Conservation (phyloP, 2,888 invertebrate genomes). For the Drosophila merina region DNA sequence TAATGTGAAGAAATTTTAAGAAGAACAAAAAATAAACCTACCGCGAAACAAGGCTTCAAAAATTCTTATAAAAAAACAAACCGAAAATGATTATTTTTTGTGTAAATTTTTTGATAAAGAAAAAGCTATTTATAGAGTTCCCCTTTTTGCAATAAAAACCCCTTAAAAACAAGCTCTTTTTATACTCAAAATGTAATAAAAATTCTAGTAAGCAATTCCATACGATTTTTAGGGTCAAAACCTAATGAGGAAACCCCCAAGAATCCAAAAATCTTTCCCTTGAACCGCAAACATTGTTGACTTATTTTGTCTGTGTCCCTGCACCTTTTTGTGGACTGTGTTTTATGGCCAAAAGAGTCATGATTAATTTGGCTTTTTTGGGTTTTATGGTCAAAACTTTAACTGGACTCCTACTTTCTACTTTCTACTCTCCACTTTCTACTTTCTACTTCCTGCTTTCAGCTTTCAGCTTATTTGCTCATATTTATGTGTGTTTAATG, state of each 20-base stretch:
- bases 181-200: too few relatives aligned
- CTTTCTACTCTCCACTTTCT: not conserved
- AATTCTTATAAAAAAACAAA: too few relatives aligned
- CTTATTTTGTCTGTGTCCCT: conserved; percentile 6
- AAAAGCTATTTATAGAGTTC: too few relatives aligned
- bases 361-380: conserved; percentile 63
- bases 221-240: not conserved
- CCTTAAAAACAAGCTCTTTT: too few relatives aligned
- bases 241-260: conserved; percentile 2
- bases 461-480: not conserved
- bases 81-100: too few relatives aligned
- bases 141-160: too few relatives aligned
- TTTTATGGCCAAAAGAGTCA: conserved; percentile 52
- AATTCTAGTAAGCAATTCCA: not conserved
- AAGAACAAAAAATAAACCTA: too few relatives aligned
- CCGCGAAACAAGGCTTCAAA: too few relatives aligned
- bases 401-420: not conserved
- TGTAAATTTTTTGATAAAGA: too few relatives aligned
- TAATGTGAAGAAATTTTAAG: too few relatives aligned
- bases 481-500: conserved; percentile 18
- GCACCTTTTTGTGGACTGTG: conserved; percentile 9
- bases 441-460: not conserved
- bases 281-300: conserved; percentile 7
- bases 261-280: not conserved
- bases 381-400: conserved; percentile 25